Evolutionary conservation across 2,888 invertebrate species (phyloP), one percentile per base, ranked within the genome.

Genomic region (Drosophila nr. perissopoda): DNA sequence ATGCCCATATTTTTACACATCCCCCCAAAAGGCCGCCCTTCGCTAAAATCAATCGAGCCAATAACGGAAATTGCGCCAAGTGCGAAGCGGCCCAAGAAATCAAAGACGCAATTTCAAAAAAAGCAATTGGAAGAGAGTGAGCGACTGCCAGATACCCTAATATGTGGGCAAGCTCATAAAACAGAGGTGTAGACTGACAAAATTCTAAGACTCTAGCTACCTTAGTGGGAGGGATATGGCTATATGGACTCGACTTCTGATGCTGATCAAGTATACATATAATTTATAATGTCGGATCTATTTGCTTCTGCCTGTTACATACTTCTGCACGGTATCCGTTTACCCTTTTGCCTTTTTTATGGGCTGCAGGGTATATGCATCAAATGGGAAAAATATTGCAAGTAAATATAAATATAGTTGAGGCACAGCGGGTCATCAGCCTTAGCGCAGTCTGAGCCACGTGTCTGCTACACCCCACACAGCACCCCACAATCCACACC

Each of bases 21-120:
- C 31, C 11, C 16, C 6, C 7, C 38, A 10, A 67, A 57, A 65
- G 42, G 2, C 42, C 65, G 61, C 69, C 57, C 66, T 65, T 80
- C 76, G 7, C 16, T 8, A 76, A 88, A 89, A 88, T 76, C 88
- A 88, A 89, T 89, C 86, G 86, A 80, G 90, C 87, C 89, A 87
- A 87, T 87, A 87, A 81, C 81, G 86, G 81, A 89, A 89, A 87
- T 89, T 88, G 83, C 82, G 61, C 66, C 29, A 63, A 69, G 69
- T 68, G 69, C 34, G 57, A 54, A 67, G 27, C 16, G 40, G 11
- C 45, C 42, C 52, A 42, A 53, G 10, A 66, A 73, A 69, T 68
- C 76, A 71, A 63, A 68, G 67, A 70, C 54, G 33, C 57, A 69
- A 61, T 45, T 45, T 25, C 13, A 71, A 54, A 34, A 58, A 42